These are phyloP conservation scores for Eupristina koningsbergeri DNA, from an alignment of 1,140 invertebrate species.

Conservation along the genomic window DNA sequence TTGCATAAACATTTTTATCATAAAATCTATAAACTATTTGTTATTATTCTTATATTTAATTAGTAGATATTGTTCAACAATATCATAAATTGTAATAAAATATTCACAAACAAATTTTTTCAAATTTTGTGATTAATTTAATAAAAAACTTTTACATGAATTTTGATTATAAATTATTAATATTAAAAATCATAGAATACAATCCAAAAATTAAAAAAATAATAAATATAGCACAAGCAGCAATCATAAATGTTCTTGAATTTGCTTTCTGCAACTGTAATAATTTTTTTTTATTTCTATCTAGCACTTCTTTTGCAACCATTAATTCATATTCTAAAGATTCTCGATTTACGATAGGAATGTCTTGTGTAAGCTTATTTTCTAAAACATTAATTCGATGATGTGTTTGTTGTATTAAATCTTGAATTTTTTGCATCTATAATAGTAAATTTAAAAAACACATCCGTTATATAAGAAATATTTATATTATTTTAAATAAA, in stretches of 20 bases:
- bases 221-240: conserved; percentile 61
- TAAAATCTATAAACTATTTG: conserved; percentile 28
- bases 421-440: conserved; percentile 67
- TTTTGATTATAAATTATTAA: conserved; percentile 30
- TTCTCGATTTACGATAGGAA: conserved; percentile 63
- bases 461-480: neutral
- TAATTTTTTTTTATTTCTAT: conserved; percentile 62
- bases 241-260: conserved; percentile 64
- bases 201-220: conserved; percentile 64
- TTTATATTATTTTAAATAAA: neutral
- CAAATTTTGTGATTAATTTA: conserved; percentile 36
- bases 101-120: conserved; percentile 43
- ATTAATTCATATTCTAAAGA: conserved; percentile 64
- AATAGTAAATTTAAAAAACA: conserved; percentile 49
- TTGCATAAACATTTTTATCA: conserved; percentile 30
- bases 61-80: conserved; percentile 36
- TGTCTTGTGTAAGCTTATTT: conserved; percentile 61
- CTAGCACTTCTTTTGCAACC: conserved; percentile 61
- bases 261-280: conserved; percentile 62
- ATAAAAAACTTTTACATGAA: conserved; percentile 40
- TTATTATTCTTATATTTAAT: conserved; percentile 9
- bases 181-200: conserved; percentile 56
- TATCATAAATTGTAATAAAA: conserved; percentile 39
- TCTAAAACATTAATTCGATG: conserved; percentile 62
- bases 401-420: conserved; percentile 62